Evolutionary conservation across 2,113 vertebrate species (phyloP), one percentile per base, ranked within the genome.

Genomic region (Columba livia): DNA sequence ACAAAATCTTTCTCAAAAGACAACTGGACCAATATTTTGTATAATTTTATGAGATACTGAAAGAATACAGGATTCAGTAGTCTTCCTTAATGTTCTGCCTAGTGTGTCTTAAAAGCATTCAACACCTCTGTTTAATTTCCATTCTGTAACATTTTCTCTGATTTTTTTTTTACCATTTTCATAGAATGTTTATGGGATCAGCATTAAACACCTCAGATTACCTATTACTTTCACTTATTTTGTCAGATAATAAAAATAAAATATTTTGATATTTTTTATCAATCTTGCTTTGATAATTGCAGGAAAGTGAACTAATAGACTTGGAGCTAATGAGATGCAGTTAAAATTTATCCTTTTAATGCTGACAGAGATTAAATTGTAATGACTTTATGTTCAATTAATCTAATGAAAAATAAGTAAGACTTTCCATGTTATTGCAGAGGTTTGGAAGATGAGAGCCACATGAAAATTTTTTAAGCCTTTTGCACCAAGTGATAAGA

Each of bases 321-420:
- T 79, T 79, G 26, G 84, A 94, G 26, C 32, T 90, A 91, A 42
- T 73, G 95, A 79, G 10, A 67, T 88, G 20, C 1, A 69, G 51
- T 69, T 95, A 75, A 73, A 93, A 96, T 69, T 62, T 88, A 83
- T 86, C 11, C 4, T 81, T 96, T 90, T 71, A 88, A 80, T 88
- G 18, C n/a, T 95, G 44, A 23, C 6, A 32, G 9, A 72, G 70
- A 90, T 88, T 95, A 93, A 95, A 96, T 15, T 78, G 31, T 51
- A 92, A 92, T 81, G 12, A 11, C 20, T 90, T 92, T 85, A 62
- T 36, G 26, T 86, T 89, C 89, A 71, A 61, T 86, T 75, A 93
- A 85, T 85, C 7, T 82, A 85, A 93, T 57, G 44, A 94, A 93
- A 93, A 92, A 85, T 78, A 69, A 70, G 31, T 53, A 67, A 56